A percentile compares a stretch with the other conserved stretches of the same genome.
Evolutionary conservation across 2,797 vertebrate species (phyloP).

Genomic region (Halcyon leucocephala): DNA sequence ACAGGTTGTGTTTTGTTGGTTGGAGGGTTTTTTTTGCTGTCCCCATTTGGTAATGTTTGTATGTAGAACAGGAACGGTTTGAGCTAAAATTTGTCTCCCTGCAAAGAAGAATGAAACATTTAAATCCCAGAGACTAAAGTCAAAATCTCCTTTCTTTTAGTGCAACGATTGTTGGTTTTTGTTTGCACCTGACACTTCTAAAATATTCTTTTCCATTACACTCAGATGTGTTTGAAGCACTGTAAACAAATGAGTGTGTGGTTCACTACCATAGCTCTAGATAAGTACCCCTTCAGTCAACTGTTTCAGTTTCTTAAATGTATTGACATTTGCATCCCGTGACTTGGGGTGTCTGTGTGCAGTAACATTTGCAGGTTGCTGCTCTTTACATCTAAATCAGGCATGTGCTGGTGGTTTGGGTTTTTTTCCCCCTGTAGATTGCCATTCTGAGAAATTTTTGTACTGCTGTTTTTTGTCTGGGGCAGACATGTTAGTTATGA

Average conservation of each 20-base stretch:
- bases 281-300: neutral
- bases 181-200: neutral
- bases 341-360: neutral
- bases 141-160: neutral
- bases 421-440: neutral
- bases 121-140: neutral
- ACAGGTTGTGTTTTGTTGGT: neutral
- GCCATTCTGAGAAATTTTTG: neutral
- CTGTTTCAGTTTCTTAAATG: neutral
- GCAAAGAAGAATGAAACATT: neutral
- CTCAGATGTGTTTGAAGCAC: neutral
- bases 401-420: fast-evolving
- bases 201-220: neutral
- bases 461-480: neutral
- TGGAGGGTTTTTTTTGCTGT: neutral
- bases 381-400: neutral
- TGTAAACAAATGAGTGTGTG: neutral
- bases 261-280: neutral
- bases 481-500: neutral
- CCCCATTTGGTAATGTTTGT: neutral
- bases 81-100: neutral
- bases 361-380: neutral
- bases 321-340: neutral
- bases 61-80: neutral
- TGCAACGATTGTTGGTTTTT: neutral